A percentile compares a stretch with the other conserved stretches of the same genome.
Conservation (phyloP, 1,140 invertebrate genomes). For the Ostrea edulis region DNA sequence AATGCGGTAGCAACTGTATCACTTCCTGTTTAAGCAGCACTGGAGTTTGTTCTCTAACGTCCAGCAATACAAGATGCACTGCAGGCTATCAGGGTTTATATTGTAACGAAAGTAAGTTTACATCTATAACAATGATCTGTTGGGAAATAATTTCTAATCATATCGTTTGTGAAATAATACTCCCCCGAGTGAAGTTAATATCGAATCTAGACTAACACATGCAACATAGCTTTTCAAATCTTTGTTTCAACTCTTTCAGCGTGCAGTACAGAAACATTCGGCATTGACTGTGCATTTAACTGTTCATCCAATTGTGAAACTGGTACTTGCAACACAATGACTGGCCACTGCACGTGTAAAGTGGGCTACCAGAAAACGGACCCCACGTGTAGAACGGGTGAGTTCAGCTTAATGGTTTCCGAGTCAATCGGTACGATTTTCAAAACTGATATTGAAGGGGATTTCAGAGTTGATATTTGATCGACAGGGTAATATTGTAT, state of each 20-base stretch:
- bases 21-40: neutral
- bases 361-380: neutral
- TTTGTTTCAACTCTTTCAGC: neutral
- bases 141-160: no score
- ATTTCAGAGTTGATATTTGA: no score
- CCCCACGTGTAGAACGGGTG: constrained; percentile 28
- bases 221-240: no score
- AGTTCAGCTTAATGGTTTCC: neutral
- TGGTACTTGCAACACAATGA: neutral
- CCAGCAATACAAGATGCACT: neutral
- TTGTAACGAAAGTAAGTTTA: neutral
- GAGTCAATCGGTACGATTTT: no score
- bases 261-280: neutral
- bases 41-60: neutral
- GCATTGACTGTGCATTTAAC: constrained; percentile 30
- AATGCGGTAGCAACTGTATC: neutral
- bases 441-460: no score
- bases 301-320: constrained; percentile 31
- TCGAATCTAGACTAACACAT: no score
- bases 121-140: neutral
- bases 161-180: no score
- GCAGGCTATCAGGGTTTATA: constrained; percentile 1
- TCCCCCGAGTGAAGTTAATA: no score
- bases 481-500: no score
- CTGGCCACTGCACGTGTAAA: constrained; percentile 32